Evolutionary conservation across 2,888 invertebrate genomes (phyloP).

Genomic region (Latrodectus hesperus): DNA sequence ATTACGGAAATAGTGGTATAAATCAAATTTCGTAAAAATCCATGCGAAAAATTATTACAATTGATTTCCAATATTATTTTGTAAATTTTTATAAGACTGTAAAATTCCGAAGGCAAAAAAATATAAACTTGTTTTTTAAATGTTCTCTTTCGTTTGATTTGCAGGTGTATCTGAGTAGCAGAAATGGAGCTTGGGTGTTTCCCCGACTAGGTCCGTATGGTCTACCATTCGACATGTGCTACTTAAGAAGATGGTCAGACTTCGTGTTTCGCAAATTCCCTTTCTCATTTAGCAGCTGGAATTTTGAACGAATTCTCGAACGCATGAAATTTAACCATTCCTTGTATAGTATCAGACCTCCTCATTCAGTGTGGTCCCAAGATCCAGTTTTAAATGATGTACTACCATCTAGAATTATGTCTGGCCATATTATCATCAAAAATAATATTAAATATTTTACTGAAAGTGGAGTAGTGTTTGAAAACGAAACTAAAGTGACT

Average conservation of each 20-base stretch:
- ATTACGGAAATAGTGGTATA: too few species aligned
- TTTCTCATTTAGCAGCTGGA: constrained; percentile 41
- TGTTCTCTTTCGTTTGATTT: neutral
- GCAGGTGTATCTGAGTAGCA: constrained; percentile 76
- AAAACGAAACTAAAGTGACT: constrained; percentile 52
- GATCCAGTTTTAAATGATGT: constrained; percentile 75
- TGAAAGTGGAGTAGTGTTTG: constrained; percentile 64
- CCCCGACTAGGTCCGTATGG: constrained; percentile 75
- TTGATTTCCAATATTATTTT: too few species aligned
- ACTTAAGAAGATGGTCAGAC: constrained; percentile 64
- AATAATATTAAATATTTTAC: constrained; percentile 72
- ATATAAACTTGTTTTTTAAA: too few species aligned
- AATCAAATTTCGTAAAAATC: too few species aligned
- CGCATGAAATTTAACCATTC: constrained; percentile 73
- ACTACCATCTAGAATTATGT: constrained; percentile 75
- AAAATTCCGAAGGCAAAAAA: too few species aligned
- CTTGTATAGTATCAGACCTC: constrained; percentile 75
- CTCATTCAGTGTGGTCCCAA: constrained; percentile 73
- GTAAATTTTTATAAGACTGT: too few species aligned
- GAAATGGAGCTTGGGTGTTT: constrained; percentile 77
- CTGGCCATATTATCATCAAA: constrained; percentile 74
- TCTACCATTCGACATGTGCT: constrained; percentile 73
- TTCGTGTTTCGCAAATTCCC: constrained; percentile 32
- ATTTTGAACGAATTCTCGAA: constrained; percentile 53
- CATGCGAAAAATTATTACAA: too few species aligned